Percentiles rank a stretch among this genome's conserved stretches.
phyloP scores from a whole-genome alignment of 2,113 vertebrate genomes.

The Atherinomorus stipes region DNA sequence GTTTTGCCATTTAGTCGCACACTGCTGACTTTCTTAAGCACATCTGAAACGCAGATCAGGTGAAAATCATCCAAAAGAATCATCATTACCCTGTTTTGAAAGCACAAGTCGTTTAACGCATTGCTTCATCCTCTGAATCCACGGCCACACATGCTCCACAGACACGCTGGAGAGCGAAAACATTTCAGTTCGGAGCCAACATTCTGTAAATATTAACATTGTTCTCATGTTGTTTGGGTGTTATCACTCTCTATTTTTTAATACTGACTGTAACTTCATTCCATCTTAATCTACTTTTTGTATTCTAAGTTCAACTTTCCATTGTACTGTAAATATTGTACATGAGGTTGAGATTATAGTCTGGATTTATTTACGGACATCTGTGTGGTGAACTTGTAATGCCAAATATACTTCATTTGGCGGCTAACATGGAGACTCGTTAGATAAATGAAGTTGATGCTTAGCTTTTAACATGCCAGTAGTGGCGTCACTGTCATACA shows the following conservation, averaged over 20 bases:
- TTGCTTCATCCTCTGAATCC: constrained; percentile 45
- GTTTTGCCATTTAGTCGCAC: constrained; percentile 18
- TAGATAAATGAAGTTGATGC: constrained; percentile 58
- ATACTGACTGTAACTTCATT: constrained; percentile 76
- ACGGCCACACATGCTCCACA: constrained; percentile 66
- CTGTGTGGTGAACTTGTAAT: constrained; percentile 62
- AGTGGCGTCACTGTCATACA: constrained; percentile 68
- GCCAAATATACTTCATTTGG: constrained; percentile 73
- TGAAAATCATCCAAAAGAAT: constrained; percentile 11
- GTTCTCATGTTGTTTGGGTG: constrained; percentile 64
- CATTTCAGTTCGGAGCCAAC: constrained; percentile 27
- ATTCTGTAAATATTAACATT: constrained; percentile 63
- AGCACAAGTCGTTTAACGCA: constrained; percentile 67
- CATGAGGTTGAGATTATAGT: constrained; percentile 76
- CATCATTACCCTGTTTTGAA: constrained; percentile 42
- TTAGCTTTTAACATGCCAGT: constrained; percentile 73
- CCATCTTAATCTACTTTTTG: constrained; percentile 77
- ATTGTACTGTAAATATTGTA: constrained; percentile 87
- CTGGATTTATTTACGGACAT: constrained; percentile 72
- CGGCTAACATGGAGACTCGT: constrained; percentile 69
- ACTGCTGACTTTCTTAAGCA: constrained; percentile 57
- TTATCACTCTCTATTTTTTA: constrained; percentile 70
- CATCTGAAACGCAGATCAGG: constrained; percentile 7
- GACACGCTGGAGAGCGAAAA: constrained; percentile 27
- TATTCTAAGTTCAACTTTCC: constrained; percentile 79